Evolutionary conservation across 1,140 invertebrate genomes (phyloP), one percentile per base, ranked within the genome.

Genomic region (Anoplolepis gracilipes): DNA sequence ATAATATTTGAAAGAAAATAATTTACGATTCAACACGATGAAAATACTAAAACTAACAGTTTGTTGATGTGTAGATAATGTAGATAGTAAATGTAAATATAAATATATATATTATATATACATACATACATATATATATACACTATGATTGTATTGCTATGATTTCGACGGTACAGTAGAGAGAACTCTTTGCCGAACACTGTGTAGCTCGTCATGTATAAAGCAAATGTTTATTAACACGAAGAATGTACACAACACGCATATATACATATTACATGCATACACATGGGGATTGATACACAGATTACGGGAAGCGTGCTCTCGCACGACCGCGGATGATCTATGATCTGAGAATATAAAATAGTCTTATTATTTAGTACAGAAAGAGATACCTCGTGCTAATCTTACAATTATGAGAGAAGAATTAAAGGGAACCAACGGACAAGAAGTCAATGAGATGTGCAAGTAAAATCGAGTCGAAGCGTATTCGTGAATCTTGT

Each of bases 31-130:
- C 70, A 70, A 87, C 30, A 86, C 33, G 81, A 86, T 72, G 84
- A 90, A 88, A 89, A 89, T 84, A 57, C 77, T 84, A 90, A 84
- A 93, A 92, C 91, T 94, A 94, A 94, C 91, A 90, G 91, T 95
- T 95, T 94, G 93, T 95, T 94, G 93, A 94, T 95, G 94, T 95
- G 94, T 95, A 95, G 94, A 94, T 95, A 95, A 92, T 95, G 94
- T 95, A 95, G 94, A 95, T 95, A 95, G 93, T 94, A 90, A 88
- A 88, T 89, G 85, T 89, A 89, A 90, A 91, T 89, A 89, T 88
- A 78, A 28, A 87, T 85, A 85, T 81, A 88, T 61, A 64, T 28
- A 94, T 92, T n/a, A 77, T 46, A 77, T 5, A 77, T 46, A 62
- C 22, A 64, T 11, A 77, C 46, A 76, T n/a, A 76, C 0, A 78